These are phyloP conservation scores for Scarus forsteni DNA, from an alignment of 2,797 vertebrate species.

Conservation along the genomic window DNA sequence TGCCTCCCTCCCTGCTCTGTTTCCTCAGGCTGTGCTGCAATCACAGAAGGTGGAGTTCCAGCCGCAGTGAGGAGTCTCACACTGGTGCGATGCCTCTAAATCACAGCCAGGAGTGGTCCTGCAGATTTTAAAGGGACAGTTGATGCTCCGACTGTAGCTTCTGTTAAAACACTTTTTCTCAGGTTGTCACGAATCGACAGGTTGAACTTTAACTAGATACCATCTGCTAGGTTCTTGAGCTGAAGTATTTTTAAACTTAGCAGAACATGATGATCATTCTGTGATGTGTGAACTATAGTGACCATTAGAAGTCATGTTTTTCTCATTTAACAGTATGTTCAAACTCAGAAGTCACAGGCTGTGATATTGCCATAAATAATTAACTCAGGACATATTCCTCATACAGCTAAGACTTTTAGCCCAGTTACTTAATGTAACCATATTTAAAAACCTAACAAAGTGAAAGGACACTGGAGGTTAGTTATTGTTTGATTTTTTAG, in stretches of 20 bases:
- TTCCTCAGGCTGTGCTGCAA: slow-evolving; percentile 57
- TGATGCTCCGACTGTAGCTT: slow-evolving; percentile 26
- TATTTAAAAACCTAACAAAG: too few species aligned
- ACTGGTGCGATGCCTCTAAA: slow-evolving; percentile 46
- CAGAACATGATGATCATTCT: background rate
- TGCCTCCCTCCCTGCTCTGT: slow-evolving; percentile 40
- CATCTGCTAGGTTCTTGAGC: slow-evolving; percentile 47
- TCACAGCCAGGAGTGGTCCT: slow-evolving; percentile 61
- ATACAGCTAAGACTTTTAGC: too few species aligned
- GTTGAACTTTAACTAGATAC: slow-evolving; percentile 28
- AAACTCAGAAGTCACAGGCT: too few species aligned
- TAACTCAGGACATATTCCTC: too few species aligned
- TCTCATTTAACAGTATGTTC: too few species aligned
- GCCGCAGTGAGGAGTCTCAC: slow-evolving; percentile 44
- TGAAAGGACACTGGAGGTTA: too few species aligned
- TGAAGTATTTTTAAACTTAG: background rate
- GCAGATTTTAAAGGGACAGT: slow-evolving; percentile 64
- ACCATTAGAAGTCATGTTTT: background rate
- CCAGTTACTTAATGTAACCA: too few species aligned
- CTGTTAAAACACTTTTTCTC: slow-evolving; percentile 27
- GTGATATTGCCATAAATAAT: too few species aligned
- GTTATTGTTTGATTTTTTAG: too few species aligned
- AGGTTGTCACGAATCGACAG: slow-evolving; percentile 29
- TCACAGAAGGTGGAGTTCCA: slow-evolving; percentile 62
- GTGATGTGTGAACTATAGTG: background rate